A percentile compares a stretch with the other conserved stretches of the same genome.
These are phyloP conservation scores for Tinamus guttatus DNA, from an alignment of 2,113 vertebrate genomes.

Conservation along the genomic window DNA sequence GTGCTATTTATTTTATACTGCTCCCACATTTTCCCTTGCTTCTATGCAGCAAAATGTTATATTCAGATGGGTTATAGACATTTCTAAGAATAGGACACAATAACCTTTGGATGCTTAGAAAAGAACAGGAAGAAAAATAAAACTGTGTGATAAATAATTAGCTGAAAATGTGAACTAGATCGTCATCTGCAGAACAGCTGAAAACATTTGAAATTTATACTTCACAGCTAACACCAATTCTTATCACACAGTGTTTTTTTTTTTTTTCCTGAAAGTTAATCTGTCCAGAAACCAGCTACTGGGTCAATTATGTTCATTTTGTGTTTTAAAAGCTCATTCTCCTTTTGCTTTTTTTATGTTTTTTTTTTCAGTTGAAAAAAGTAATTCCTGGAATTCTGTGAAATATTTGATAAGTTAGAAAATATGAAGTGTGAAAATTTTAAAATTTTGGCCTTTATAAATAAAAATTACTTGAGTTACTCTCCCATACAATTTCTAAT, in stretches of 20 bases:
- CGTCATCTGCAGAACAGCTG: background rate
- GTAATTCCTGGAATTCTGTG: background rate
- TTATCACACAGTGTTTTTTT: background rate
- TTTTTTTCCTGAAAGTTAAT: background rate
- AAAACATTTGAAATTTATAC: background rate
- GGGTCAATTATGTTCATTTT: background rate
- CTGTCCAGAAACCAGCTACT: background rate
- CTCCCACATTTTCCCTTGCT: background rate
- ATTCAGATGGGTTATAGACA: background rate
- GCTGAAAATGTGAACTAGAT: background rate
- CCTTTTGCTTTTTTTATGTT: background rate
- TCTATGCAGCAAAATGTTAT: background rate
- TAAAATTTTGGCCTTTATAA: background rate
- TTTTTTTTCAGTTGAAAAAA: background rate
- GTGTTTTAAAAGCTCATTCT: background rate
- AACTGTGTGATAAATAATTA: background rate
- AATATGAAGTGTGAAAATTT: background rate
- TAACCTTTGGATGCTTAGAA: background rate
- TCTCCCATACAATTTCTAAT: background rate
- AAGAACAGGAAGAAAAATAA: background rate
- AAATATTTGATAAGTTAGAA: background rate
- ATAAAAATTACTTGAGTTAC: background rate
- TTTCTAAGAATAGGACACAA: background rate
- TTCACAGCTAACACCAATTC: background rate
- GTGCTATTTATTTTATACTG: background rate